phyloP scores from a whole-genome alignment of 2,113 vertebrate species.

The Sceloporus tristichus region DNA sequence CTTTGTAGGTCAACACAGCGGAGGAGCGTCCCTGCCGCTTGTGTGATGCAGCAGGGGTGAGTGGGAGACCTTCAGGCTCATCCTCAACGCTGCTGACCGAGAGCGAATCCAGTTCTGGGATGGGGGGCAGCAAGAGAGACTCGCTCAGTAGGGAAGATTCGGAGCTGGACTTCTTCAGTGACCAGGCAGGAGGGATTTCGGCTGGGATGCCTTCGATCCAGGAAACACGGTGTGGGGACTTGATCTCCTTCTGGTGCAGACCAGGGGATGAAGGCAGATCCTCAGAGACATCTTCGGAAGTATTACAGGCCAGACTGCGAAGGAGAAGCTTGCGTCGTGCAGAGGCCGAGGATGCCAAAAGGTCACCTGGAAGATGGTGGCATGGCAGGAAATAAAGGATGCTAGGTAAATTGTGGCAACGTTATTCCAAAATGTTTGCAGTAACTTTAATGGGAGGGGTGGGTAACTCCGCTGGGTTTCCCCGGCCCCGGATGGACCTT shows the following conservation, averaged over 20 bases:
- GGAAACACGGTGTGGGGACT: slow-evolving; percentile 83
- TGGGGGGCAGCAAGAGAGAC: slow-evolving; percentile 61
- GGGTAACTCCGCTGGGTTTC: too few species aligned
- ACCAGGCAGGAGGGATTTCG: slow-evolving; percentile 42
- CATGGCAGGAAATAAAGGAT: neutral
- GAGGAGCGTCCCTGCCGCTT: slow-evolving; percentile 32
- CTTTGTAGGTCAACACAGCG: slow-evolving; percentile 76
- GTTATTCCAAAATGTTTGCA: neutral
- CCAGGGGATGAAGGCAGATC: neutral
- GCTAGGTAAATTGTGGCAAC: neutral
- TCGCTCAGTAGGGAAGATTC: slow-evolving; percentile 46
- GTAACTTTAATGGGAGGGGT: too few species aligned
- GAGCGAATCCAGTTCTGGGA: slow-evolving; percentile 74
- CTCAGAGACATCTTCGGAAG: slow-evolving; percentile 46
- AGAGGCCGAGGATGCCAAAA: neutral
- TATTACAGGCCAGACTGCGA: neutral
- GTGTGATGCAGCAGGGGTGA: slow-evolving; percentile 5
- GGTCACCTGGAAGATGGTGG: neutral
- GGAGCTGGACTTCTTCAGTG: slow-evolving; percentile 38
- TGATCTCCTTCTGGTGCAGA: slow-evolving; percentile 12
- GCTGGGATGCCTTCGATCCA: slow-evolving; percentile 81
- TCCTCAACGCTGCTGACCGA: slow-evolving; percentile 84
- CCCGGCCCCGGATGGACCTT: too few species aligned
- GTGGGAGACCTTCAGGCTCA: slow-evolving; percentile 65
- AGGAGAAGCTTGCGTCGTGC: neutral